Base-by-base conservation (phyloP, 2,113 vertebrate genomes). In the Rhinogobius similis region DNA sequence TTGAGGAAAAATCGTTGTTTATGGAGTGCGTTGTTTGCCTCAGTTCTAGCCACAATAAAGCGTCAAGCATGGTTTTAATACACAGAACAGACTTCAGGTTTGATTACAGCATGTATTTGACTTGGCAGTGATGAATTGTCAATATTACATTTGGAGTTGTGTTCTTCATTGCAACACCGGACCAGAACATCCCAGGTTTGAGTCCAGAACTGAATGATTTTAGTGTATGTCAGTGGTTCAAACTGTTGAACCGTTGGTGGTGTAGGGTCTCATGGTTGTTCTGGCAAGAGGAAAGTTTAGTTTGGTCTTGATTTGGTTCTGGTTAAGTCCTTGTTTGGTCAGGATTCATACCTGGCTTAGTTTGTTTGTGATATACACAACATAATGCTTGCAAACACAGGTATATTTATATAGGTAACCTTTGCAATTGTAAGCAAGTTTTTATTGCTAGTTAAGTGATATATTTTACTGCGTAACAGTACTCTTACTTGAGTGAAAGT, bases 31-130 rank as follows among this genome's bases (percentile, higher is more conserved):
- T 76, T 76, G 76, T 85, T 75, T 14, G 67, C 27, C 68, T 68
- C 63, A 71, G 62, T 75, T 81, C 70, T 65, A 79, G 74, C 81
- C 72, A 83, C 69, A 76, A 78, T 72, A 80, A 73, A 69, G 71
- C 67, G 64, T 50, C 61, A 21, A 20, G 38, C 46, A 24, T 77
- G 41, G 72, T 73, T 66, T 81, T 58, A 27, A 29, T 16, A 29
- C 16, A 20, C 16, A 18, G 26, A 59, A 38, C 18, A 10, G 58
- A 3, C 16, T 38, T 38, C n/a, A 18, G 29, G 18, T 61, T 38
- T 36, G 58, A 61, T 38, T 61, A 61, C 58, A n/a, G 58, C 58
- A 36, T 61, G 58, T 4, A 7, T n/a, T 61, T 61, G 58, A 29
- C 27, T 18, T 61, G 55, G 55, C 26, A 29, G 14, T 29, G 26